A percentile compares a stretch with the other conserved stretches of the same genome.
phyloP scores from a whole-genome alignment of 2,113 vertebrate genomes.

The Marcusenius ussheri region DNA sequence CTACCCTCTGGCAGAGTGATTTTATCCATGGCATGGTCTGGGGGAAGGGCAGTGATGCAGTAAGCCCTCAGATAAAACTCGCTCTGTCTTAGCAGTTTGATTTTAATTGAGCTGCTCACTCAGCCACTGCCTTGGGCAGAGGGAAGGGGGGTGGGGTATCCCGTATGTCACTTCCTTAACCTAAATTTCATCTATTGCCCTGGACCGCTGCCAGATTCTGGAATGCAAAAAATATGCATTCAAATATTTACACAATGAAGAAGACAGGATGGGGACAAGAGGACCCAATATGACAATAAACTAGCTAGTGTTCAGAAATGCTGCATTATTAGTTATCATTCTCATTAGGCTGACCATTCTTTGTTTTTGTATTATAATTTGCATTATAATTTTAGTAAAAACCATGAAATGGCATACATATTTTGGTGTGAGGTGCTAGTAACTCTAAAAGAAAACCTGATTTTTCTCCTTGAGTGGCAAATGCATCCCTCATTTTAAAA shows the following conservation, averaged over 20 bases:
- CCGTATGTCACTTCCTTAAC: slow-evolving; percentile 62
- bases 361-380: neutral
- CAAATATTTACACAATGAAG: slow-evolving; percentile 41
- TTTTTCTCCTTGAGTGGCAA: neutral
- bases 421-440: neutral
- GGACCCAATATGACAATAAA: slow-evolving; percentile 34
- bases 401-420: neutral
- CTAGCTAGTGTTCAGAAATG: slow-evolving; percentile 36
- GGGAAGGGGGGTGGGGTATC: slow-evolving; percentile 42
- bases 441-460: neutral
- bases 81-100: slow-evolving; percentile 55
- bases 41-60: slow-evolving; percentile 38
- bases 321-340: neutral
- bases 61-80: slow-evolving; percentile 35
- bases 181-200: slow-evolving; percentile 54
- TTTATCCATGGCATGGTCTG: slow-evolving; percentile 42
- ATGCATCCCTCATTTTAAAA: neutral
- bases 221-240: slow-evolving; percentile 47
- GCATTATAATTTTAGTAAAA: neutral
- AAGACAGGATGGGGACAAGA: slow-evolving; percentile 22
- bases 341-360: neutral
- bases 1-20: slow-evolving; percentile 45
- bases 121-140: slow-evolving; percentile 51
- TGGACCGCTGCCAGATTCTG: slow-evolving; percentile 54
- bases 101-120: slow-evolving; percentile 68